phyloP scores from a whole-genome alignment of 2,113 vertebrate genomes.

The Nothocercus nigrocapillus region DNA sequence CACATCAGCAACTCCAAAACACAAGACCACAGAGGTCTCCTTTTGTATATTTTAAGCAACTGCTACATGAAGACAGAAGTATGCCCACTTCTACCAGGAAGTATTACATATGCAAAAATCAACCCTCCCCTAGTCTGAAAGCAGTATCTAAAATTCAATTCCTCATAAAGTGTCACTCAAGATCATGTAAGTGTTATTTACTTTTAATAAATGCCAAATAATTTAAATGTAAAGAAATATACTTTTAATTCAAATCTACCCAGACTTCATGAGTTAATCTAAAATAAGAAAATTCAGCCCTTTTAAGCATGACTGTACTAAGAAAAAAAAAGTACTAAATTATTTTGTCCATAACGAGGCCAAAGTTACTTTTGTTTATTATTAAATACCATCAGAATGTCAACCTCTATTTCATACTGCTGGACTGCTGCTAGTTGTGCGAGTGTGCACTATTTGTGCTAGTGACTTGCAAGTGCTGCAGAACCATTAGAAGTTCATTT shows the following conservation, averaged over 20 bases:
- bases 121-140: background rate
- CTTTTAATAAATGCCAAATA: background rate
- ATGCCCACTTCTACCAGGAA: background rate
- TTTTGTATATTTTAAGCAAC: background rate
- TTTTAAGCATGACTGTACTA: background rate
- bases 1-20: background rate
- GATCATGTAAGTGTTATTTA: background rate
- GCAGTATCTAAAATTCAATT: background rate
- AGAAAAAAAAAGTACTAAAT: background rate
- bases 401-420: background rate
- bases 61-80: background rate
- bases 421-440: background rate
- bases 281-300: background rate
- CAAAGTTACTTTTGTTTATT: background rate
- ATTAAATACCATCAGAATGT: background rate
- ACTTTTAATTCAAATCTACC: background rate
- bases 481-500: background rate
- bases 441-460: background rate
- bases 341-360: background rate
- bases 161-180: background rate
- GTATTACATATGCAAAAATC: background rate
- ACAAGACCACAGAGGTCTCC: background rate
- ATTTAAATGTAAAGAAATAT: background rate
- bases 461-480: slow-evolving; percentile 14
- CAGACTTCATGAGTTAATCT: background rate